Conservation (phyloP, 2,113 vertebrate species). For the Hippocampus comes region DNA sequence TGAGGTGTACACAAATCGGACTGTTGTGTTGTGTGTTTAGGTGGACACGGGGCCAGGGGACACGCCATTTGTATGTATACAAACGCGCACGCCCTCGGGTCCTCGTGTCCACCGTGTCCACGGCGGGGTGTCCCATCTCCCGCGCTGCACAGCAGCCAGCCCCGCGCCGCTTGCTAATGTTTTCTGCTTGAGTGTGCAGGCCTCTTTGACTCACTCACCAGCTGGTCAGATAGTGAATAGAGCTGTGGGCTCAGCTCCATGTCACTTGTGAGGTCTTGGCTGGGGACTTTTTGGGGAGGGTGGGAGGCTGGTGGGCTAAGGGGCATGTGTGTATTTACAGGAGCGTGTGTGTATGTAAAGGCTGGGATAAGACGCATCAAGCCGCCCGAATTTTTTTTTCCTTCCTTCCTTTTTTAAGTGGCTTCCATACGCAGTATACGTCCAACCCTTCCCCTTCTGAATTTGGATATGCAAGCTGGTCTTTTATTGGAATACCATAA, state of each 20-base stretch:
- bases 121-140: constrained; percentile 38
- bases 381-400: constrained; percentile 69
- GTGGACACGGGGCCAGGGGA: constrained; percentile 15
- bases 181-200: constrained; percentile 82
- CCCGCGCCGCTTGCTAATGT: constrained; percentile 70
- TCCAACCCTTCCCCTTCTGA: neutral
- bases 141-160: constrained; percentile 56
- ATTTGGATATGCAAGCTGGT: neutral
- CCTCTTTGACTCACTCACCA: constrained; percentile 94
- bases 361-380: constrained; percentile 36
- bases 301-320: constrained; percentile 12
- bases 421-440: neutral
- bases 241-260: constrained; percentile 86
- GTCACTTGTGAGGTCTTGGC: constrained; percentile 99
- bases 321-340: constrained; percentile 64
- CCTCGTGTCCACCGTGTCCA: constrained; percentile 32
- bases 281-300: constrained; percentile 71
- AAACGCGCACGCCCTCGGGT: constrained; percentile 21
- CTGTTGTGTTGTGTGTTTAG: constrained; percentile 12
- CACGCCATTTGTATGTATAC: constrained; percentile 23
- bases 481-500: constrained; percentile 8
- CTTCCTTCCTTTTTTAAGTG: no score
- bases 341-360: constrained; percentile 28
- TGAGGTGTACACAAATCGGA: constrained; percentile 21
- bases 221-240: constrained; percentile 93